Evolutionary conservation across 2,888 invertebrate genomes (phyloP).

Genomic region (Lampropteryx suffumata): DNA sequence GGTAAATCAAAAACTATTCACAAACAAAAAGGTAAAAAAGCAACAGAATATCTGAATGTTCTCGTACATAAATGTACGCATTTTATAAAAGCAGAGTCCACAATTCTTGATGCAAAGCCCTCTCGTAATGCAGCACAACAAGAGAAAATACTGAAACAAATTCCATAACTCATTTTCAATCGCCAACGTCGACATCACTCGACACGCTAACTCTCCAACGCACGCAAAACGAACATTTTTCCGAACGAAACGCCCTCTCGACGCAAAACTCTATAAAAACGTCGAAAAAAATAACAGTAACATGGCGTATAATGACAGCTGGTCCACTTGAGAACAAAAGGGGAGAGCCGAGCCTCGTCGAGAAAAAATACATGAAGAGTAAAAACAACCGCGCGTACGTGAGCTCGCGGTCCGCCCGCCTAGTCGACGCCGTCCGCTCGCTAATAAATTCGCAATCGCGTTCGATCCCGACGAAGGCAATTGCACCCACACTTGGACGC

Average conservation of each 20-base stretch:
- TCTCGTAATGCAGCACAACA: slow-evolving; percentile 55
- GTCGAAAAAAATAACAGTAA: slow-evolving; percentile 82
- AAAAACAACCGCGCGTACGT: slow-evolving; percentile 75
- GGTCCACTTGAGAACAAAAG: slow-evolving; percentile 84
- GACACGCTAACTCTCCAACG: slow-evolving; percentile 77
- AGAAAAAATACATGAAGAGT: slow-evolving; percentile 80
- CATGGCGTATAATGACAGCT: slow-evolving; percentile 84
- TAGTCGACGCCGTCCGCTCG: slow-evolving; percentile 48
- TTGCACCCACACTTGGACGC: slow-evolving; percentile 45
- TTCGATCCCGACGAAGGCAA: slow-evolving; percentile 66
- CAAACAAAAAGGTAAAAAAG: too few relatives aligned
- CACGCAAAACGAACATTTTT: slow-evolving; percentile 83
- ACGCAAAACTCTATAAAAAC: slow-evolving; percentile 81
- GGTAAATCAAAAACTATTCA: too few relatives aligned
- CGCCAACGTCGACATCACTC: slow-evolving; percentile 69
- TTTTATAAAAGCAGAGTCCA: slow-evolving; percentile 15
- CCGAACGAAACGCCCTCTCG: slow-evolving; percentile 79
- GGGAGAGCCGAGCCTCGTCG: slow-evolving; percentile 79
- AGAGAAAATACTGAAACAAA: slow-evolving; percentile 60
- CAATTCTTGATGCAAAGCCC: slow-evolving; percentile 47
- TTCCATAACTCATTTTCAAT: slow-evolving; percentile 75
- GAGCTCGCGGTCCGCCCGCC: slow-evolving; percentile 54
- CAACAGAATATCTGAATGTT: too few relatives aligned
- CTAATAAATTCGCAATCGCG: slow-evolving; percentile 81
- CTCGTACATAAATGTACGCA: too few relatives aligned